Percentiles rank a stretch among this genome's conserved stretches.
Conservation (phyloP, 2,113 vertebrate species). For the Noturus placidus region DNA sequence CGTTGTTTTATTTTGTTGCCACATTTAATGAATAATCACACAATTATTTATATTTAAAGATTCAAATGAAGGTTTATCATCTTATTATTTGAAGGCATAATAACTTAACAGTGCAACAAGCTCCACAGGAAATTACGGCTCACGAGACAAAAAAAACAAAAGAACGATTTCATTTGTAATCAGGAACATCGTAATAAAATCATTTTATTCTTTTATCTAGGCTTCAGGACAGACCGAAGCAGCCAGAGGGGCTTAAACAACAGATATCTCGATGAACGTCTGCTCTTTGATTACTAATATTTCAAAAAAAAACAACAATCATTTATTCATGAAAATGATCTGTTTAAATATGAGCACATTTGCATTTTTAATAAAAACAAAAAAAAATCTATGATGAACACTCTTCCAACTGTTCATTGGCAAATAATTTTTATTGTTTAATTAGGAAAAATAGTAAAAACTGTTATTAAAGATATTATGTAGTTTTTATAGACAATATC, state of each 20-base stretch:
- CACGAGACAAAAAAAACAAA: neutral
- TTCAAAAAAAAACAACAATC: neutral
- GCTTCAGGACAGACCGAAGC: neutral
- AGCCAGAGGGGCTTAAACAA: neutral
- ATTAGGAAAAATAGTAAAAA: neutral
- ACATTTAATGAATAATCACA: neutral
- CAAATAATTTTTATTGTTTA: neutral
- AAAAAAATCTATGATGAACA: neutral
- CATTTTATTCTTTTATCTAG: neutral
- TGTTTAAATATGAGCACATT: neutral
- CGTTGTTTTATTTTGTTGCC: too few relatives aligned
- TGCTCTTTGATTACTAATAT: neutral
- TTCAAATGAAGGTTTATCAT: neutral
- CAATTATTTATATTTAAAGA: neutral
- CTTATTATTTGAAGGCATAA: neutral
- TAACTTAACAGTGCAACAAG: neutral
- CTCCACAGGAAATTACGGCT: neutral
- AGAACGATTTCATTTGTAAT: neutral
- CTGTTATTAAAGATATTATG: neutral
- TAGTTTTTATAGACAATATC: neutral
- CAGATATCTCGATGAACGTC: neutral
- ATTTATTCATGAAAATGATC: conserved; percentile 5
- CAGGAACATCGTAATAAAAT: too few relatives aligned
- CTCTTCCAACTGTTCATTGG: neutral
- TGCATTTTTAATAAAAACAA: neutral